phyloP scores from a whole-genome alignment of 2,888 invertebrate species.

The Abrostola triplasia region DNA sequence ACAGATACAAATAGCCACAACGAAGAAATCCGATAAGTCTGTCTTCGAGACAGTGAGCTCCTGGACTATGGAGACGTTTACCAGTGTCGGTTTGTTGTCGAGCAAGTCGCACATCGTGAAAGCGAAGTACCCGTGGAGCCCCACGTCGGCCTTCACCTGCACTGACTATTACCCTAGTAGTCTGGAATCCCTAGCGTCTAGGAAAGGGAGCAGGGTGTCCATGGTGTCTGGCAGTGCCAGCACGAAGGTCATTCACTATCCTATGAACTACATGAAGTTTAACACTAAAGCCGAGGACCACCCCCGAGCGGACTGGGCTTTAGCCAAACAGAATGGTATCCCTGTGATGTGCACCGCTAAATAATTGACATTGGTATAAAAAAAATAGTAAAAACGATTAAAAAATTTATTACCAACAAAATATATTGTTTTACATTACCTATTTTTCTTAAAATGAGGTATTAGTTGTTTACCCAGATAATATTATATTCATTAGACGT shows the following conservation, averaged over 20 bases:
- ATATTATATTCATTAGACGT: constrained; percentile 6
- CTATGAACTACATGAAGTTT: constrained; percentile 44
- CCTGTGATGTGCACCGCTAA: constrained; percentile 1
- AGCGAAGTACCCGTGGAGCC: constrained; percentile 67
- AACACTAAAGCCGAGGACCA: constrained; percentile 19
- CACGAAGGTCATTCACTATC: constrained; percentile 19
- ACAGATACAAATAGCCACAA: constrained; percentile 4
- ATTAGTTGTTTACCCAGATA: constrained; percentile 19
- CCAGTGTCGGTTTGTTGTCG: constrained; percentile 49
- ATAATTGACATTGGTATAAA: constrained; percentile 46
- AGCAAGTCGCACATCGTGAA: constrained; percentile 32
- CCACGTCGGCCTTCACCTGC: constrained; percentile 48
- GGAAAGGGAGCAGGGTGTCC: constrained; percentile 53
- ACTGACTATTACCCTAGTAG: constrained; percentile 69
- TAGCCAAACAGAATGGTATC: constrained; percentile 42
- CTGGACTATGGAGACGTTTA: constrained; percentile 68
- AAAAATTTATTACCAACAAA: constrained; percentile 67
- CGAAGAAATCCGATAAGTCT: background rate
- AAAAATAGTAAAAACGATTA: constrained; percentile 64
- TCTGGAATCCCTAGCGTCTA: constrained; percentile 45
- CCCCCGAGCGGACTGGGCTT: constrained; percentile 45
- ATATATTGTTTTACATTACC: constrained; percentile 51
- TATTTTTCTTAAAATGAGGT: constrained; percentile 49
- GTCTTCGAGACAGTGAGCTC: constrained; percentile 54
- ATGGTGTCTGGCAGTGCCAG: background rate